Conservation (phyloP, 2,113 vertebrate species). For the Cisticola juncidis region DNA sequence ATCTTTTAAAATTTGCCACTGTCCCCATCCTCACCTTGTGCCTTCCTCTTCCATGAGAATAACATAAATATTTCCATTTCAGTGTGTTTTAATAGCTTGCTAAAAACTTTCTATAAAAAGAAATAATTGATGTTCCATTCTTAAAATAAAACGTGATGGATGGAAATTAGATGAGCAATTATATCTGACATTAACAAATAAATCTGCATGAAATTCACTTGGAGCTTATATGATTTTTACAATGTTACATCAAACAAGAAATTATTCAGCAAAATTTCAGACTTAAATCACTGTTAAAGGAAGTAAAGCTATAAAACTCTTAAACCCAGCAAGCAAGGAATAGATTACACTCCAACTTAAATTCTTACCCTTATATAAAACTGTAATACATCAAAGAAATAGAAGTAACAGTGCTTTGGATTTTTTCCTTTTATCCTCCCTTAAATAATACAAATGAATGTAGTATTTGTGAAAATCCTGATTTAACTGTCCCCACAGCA, state of each 20-base stretch:
- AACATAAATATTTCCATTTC: neutral
- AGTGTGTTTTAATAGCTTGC: neutral
- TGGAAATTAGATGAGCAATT: constrained; percentile 30
- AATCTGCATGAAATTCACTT: neutral
- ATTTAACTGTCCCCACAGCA: neutral
- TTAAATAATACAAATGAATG: neutral
- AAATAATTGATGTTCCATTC: constrained; percentile 23
- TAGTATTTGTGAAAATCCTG: neutral
- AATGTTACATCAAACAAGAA: neutral
- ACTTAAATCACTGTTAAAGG: neutral
- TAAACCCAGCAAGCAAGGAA: neutral
- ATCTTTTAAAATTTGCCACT: neutral
- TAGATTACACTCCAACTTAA: neutral
- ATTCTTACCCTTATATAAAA: neutral
- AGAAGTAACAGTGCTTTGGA: neutral
- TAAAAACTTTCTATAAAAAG: constrained; percentile 23
- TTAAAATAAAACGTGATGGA: neutral
- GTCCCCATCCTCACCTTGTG: neutral
- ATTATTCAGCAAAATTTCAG: neutral
- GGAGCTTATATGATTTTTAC: neutral
- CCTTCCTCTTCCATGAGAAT: neutral
- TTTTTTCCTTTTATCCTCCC: neutral
- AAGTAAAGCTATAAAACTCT: neutral
- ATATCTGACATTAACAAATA: constrained; percentile 39
- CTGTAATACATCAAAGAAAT: neutral